These are phyloP conservation scores for Apostichopus parvimensis DNA, from an alignment of 35 echinoderm and acorn worm species.

Conservation along the genomic window DNA sequence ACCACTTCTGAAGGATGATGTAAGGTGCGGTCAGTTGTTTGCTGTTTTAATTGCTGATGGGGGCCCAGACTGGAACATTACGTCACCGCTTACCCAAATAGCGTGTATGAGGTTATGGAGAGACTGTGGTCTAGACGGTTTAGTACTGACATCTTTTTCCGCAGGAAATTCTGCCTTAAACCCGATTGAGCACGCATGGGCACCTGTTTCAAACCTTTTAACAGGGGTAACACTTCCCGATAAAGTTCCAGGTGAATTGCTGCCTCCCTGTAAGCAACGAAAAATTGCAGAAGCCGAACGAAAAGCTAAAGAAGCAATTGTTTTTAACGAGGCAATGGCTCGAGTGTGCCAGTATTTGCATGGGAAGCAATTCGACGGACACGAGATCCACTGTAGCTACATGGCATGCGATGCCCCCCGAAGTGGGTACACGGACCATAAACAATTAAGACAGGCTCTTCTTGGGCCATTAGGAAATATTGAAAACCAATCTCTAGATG, in stretches of 20 bases:
- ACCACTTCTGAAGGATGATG: neutral
- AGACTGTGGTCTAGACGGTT: neutral
- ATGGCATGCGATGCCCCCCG: neutral
- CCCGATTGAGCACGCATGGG: conserved; percentile 24
- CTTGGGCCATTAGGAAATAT: neutral
- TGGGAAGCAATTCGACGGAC: conserved; percentile 27
- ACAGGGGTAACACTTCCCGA: conserved; percentile 45
- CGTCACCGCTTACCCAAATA: neutral
- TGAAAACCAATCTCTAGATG: neutral
- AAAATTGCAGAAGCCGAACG: neutral
- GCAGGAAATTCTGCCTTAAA: neutral
- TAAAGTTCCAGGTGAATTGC: conserved; percentile 5
- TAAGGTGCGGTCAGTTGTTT: neutral
- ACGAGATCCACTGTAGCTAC: conserved; percentile 6
- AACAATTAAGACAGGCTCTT: neutral
- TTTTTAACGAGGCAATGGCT: conserved; percentile 24
- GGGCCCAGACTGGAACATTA: conserved; percentile 4
- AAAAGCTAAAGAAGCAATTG: conserved; percentile 12
- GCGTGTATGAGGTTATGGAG: conserved; percentile 17
- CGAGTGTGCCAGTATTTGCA: conserved; percentile 24
- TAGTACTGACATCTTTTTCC: conserved; percentile 37
- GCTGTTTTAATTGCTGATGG: conserved; percentile 35
- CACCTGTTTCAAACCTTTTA: conserved; percentile 6
- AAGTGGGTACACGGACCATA: neutral
- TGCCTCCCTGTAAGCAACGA: conserved; percentile 31